A percentile compares a stretch with the other conserved stretches of the same genome.
These are phyloP conservation scores for Pterostichus madidus DNA, from an alignment of 2,888 invertebrate genomes.

Conservation along the genomic window DNA sequence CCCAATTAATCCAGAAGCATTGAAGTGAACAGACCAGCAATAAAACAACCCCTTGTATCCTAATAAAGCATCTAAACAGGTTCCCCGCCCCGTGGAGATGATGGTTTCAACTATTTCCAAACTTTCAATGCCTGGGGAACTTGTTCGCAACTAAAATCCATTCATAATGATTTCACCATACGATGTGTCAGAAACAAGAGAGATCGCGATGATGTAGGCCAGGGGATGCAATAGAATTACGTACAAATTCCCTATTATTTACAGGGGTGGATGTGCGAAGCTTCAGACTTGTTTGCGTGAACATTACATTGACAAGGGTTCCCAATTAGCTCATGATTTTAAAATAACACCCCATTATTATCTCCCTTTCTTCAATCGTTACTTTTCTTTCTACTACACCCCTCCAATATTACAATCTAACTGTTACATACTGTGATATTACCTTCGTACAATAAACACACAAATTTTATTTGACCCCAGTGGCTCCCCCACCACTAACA, in stretches of 20 bases:
- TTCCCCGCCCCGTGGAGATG: constrained; percentile 29
- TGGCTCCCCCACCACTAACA: too few relatives aligned
- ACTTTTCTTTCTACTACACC: neutral
- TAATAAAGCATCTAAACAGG: constrained; percentile 31
- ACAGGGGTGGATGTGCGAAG: constrained; percentile 46
- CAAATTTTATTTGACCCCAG: too few relatives aligned
- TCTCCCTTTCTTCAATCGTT: neutral
- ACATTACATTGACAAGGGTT: constrained; percentile 62
- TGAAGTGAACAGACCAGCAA: constrained; percentile 22
- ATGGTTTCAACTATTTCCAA: constrained; percentile 57
- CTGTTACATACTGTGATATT: too few relatives aligned
- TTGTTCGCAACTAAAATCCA: constrained; percentile 63
- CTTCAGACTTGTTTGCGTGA: constrained; percentile 24
- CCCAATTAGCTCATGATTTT: constrained; percentile 59
- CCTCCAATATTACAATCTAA: neutral
- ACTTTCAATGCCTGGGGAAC: constrained; percentile 58
- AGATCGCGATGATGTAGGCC: constrained; percentile 53
- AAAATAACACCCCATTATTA: neutral
- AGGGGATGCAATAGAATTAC: constrained; percentile 48
- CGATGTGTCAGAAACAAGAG: constrained; percentile 56
- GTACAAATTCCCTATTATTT: constrained; percentile 63
- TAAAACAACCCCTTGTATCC: constrained; percentile 50
- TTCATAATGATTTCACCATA: constrained; percentile 58
- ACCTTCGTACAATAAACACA: too few relatives aligned
- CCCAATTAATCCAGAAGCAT: constrained; percentile 19